A percentile compares a stretch with the other conserved stretches of the same genome.
phyloP scores from a whole-genome alignment of 1,140 invertebrate species.

The Bradysia coprophila region DNA sequence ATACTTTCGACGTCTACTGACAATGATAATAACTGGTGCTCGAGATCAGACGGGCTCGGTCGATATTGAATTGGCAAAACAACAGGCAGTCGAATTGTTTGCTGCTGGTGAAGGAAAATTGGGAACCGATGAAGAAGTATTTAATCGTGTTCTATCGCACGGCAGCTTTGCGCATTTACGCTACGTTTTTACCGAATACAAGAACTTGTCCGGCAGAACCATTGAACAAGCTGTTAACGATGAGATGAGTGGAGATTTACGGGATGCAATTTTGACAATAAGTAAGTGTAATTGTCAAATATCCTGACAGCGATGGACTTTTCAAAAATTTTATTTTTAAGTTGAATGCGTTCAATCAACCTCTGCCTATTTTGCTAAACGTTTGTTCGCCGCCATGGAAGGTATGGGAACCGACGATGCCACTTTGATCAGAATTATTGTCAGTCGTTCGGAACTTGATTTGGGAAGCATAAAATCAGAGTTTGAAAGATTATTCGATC shows the following conservation, averaged over 20 bases:
- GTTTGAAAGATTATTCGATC: constrained; percentile 47
- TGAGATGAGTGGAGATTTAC: constrained; percentile 39
- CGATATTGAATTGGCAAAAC: constrained; percentile 29
- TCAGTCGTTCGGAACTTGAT: constrained; percentile 53
- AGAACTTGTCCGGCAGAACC: constrained; percentile 39
- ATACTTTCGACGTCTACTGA: constrained; percentile 52
- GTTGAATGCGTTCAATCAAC: constrained; percentile 49
- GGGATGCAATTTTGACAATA: constrained; percentile 39
- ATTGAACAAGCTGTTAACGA: constrained; percentile 45
- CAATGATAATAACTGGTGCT: constrained; percentile 36
- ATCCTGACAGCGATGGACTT: too few relatives aligned
- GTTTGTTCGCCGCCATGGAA: constrained; percentile 50
- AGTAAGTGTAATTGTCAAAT: constrained; percentile 25
- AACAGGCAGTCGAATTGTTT: constrained; percentile 34
- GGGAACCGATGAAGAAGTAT: constrained; percentile 48
- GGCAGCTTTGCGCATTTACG: constrained; percentile 45
- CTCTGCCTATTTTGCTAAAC: constrained; percentile 50
- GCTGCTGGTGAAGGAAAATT: constrained; percentile 43
- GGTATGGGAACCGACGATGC: constrained; percentile 51
- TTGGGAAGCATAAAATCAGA: constrained; percentile 46
- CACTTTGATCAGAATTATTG: constrained; percentile 50
- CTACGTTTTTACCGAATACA: constrained; percentile 48
- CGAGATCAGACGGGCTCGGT: constrained; percentile 27
- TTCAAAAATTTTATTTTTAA: constrained; percentile 19
- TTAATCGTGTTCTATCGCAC: constrained; percentile 46